Base-by-base conservation (phyloP, 2,888 invertebrate species). In the Chaitophorus viminalis region DNA sequence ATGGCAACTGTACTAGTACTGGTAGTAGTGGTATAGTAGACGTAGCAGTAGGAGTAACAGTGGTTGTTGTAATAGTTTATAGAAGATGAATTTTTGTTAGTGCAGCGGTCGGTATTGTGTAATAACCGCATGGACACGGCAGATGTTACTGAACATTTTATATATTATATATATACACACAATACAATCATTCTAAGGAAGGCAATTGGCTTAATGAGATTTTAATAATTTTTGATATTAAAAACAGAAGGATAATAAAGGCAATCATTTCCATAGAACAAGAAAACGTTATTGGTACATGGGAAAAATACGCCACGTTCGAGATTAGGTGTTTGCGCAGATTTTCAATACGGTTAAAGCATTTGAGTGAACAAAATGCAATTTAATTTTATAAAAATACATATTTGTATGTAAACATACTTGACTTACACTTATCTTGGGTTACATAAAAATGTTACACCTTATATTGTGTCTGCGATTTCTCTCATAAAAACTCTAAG, bases 201-300 rank as follows among this genome's bases (percentile, higher is more conserved):
- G n/a, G 29, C 9, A 0, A 68, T 65, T 25, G 65, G 65, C 36
- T 39, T 39, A 39, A 68, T 31, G 31, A 31, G 31, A 70, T 70
- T 82, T 70, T 82, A 70, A 82, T 82, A 82, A 79, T 77, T 39
- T 39, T 77, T 46, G 29, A 52, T 79, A 39, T 36, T 29, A 29
- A 65, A 46, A 52, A 52, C 25, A 33, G 33, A n/a, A 36, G 70
- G 31, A 70, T 70, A 46, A 25, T 39, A 36, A 1, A 39, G 18
- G 33, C 29, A 46, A 70, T 36, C n/a, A 31, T 33, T 78, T 60
- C n/a, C 9, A 31, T 36, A 60, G 60, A 78, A 54, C 29, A 78
- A 60, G 33, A 78, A 60, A 39, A 39, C 25, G 46, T 60, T 25
- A 1, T 65, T 25, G 3, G 21, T 25, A 2, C 18, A 18, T 60